phyloP scores from a whole-genome alignment of 2,888 invertebrate genomes.

The Rhabditoides inermis region DNA sequence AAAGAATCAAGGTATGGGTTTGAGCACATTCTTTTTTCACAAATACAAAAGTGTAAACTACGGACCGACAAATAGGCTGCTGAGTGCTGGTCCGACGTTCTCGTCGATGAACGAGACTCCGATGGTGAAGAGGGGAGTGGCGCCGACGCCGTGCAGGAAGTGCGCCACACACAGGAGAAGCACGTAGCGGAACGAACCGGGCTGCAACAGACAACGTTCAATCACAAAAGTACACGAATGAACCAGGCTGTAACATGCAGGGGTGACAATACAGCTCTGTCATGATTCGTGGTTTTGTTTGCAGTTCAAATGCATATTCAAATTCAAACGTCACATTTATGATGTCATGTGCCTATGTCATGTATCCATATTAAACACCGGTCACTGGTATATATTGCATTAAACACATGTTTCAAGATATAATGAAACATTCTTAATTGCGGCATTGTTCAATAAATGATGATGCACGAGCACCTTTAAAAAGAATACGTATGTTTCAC shows the following conservation, averaged over 20 bases:
- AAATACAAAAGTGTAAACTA: constrained; percentile 3
- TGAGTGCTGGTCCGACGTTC: constrained; percentile 61
- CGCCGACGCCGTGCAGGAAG: constrained; percentile 76
- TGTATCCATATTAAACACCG: too few relatives aligned
- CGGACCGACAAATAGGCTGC: constrained; percentile 60
- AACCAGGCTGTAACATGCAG: too few relatives aligned
- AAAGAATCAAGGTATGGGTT: neutral
- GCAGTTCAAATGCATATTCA: too few relatives aligned
- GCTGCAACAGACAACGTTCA: constrained; percentile 9
- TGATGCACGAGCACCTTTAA: neutral
- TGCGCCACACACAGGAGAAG: constrained; percentile 71
- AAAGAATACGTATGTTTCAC: neutral
- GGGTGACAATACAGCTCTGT: too few relatives aligned
- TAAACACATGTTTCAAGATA: too few relatives aligned
- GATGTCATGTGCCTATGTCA: too few relatives aligned
- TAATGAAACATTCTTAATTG: too few relatives aligned
- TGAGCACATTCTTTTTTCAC: neutral
- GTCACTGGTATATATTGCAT: too few relatives aligned
- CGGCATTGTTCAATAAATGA: too few relatives aligned
- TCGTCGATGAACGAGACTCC: constrained; percentile 81
- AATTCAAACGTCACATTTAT: too few relatives aligned
- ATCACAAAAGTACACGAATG: too few relatives aligned
- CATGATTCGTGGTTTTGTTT: too few relatives aligned
- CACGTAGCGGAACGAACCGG: constrained; percentile 40
- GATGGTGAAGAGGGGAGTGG: constrained; percentile 77